Base-by-base conservation (phyloP, 2,888 invertebrate genomes). In the Deilephila porcellus region DNA sequence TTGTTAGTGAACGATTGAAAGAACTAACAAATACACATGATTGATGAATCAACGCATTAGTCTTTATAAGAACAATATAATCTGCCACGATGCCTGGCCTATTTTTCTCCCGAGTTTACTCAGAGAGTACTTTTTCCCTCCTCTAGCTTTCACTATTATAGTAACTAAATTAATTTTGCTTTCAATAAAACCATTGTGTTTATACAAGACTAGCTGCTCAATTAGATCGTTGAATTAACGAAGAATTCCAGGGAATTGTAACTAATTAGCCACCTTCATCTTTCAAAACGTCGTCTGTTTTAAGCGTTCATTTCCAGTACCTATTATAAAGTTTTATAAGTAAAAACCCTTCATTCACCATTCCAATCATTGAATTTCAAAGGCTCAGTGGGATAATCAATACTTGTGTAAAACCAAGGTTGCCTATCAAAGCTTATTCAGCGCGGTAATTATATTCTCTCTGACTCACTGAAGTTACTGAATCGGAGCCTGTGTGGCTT, bases 401-500 rank as follows among this genome's bases (percentile, higher is more conserved):
- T 56, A n/a, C 19, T 45, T 11, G 5, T 19, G 6, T 45, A 45
- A 45, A 14, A 45, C 45, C 45, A 14, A 45, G 45, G 14, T 14
- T 11, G 45, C 14, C 11, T 45, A 4, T 11, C 14, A 14, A 1
- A 45, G 45, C 60, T 60, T 25, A 60, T n/a, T 25, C 60, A 60
- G 11, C 20, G 20, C 20, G n/a, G 11, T 60, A 60, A 60, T 60
- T 25, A 60, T 8, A 60, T 60, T 60, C 60, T 17, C 29, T 32
- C 25, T 60, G 60, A 34, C 7, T 63, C 64, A 37, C 20, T 20
- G 1, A 20, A 64, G 14, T 64, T 5, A 52, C 70, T 53, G 56
- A 71, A 63, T 73, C 62, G 17, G 62, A 52, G 20, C 70, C 71
- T 52, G 73, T 25, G 52, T 29, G 34, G 70, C 60, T 73, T 73